Evolutionary conservation across 2,797 vertebrate genomes (phyloP), one percentile per base, ranked within the genome.

Genomic region (Phoeniculus purpureus): DNA sequence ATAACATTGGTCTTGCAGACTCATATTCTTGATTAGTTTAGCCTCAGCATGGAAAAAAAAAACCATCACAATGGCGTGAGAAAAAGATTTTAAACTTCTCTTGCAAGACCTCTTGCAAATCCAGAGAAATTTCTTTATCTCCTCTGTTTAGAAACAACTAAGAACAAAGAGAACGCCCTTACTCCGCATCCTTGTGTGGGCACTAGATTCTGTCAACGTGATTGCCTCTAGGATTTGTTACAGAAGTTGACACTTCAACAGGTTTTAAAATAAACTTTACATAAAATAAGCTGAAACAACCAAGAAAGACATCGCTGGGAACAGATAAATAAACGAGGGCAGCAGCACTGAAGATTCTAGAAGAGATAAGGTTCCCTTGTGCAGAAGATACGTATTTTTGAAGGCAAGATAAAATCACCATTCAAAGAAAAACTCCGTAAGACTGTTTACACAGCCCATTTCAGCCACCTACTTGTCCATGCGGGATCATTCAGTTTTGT

Each of bases 221-320:
- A 83, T 68, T 65, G 43, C 66, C 59, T 64, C 55, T 12, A 81
- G 37, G 59, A 93, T 75, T 94, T 87, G 59, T 59, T 89, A 87
- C 50, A 67, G 50, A 45, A 77, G 19, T n/a, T 82, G 68, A 76
- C 54, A 62, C 13, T 89, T 80, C 71, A 77, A 80, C 82, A 60
- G 58, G 50, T 70, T 87, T 87, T 73, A 0, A 87, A 93, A 84
- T 29, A 74, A 76, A 71, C 64, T 79, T 87, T 67, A 50, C 65
- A 87, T 73, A 59, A 80, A 88, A 81, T 40, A 62, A 85, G 9
- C 15, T 47, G 31, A 50, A 85, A 87, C 8, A 70, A 72, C 16
- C 37, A 88, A 83, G 17, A 71, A 77, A 67, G 22, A 75, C 9
- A 37, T 68, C 73, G 32, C 58, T 70, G 11, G 32, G n/a, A 65